Evolutionary conservation across 2,888 invertebrate genomes (phyloP).

Genomic region (Artemia sinica): DNA sequence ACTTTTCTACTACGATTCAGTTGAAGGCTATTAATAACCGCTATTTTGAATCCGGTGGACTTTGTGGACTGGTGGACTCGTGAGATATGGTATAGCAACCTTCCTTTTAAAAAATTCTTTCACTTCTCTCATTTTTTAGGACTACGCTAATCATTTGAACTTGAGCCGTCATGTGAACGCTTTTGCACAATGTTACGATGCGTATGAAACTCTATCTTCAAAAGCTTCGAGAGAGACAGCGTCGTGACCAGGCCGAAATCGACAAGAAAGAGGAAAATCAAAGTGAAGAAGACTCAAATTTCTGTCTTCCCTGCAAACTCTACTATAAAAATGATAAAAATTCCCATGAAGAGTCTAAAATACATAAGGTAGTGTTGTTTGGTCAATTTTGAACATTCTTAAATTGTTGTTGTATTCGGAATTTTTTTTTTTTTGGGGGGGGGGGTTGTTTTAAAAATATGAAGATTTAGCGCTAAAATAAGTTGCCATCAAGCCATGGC

Average conservation of each 20-base stretch:
- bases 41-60: too few species aligned
- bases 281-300: constrained; percentile 42
- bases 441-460: too few species aligned
- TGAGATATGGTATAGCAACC: background rate
- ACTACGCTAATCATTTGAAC: constrained; percentile 53
- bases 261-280: constrained; percentile 43
- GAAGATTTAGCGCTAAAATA: too few species aligned
- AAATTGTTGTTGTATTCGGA: too few species aligned
- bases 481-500: too few species aligned
- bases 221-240: constrained; percentile 59
- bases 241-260: constrained; percentile 57
- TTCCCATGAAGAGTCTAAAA: constrained; percentile 57
- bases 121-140: constrained; percentile 32
- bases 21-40: too few species aligned
- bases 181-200: constrained; percentile 52
- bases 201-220: constrained; percentile 54
- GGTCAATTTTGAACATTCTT: too few species aligned
- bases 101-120: background rate
- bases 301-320: constrained; percentile 54
- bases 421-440: too few species aligned
- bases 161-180: constrained; percentile 51
- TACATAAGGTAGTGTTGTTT: constrained; percentile 37
- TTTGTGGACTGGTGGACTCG: too few species aligned
- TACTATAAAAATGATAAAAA: constrained; percentile 56
- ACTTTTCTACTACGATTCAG: too few species aligned